phyloP scores from a whole-genome alignment of 2,888 invertebrate genomes.

The Clistopyga incitator region DNA sequence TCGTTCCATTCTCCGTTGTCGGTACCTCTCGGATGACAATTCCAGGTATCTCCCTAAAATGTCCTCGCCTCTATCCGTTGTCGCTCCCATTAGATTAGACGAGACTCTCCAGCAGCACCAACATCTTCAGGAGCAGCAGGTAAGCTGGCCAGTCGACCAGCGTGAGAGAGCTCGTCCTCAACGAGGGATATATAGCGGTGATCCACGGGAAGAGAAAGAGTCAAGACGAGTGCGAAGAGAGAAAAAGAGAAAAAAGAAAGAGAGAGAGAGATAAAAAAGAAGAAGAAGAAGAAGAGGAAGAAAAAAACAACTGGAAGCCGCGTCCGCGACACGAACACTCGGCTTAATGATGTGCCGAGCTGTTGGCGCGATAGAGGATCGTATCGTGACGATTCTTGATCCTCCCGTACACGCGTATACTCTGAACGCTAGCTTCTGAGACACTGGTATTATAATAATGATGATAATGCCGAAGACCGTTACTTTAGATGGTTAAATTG shows the following conservation, averaged over 20 bases:
- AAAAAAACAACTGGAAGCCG: constrained; percentile 64
- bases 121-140: background rate
- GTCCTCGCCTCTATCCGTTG: constrained; percentile 65
- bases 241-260: constrained; percentile 26
- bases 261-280: constrained; percentile 57
- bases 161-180: constrained; percentile 69
- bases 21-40: constrained; percentile 68
- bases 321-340: constrained; percentile 78
- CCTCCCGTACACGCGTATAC: constrained; percentile 40
- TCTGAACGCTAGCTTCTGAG: background rate
- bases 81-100: constrained; percentile 69
- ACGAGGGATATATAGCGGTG: constrained; percentile 69
- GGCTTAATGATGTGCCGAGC: constrained; percentile 81
- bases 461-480: background rate
- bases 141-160: constrained; percentile 57
- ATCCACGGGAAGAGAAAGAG: constrained; percentile 59
- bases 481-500: background rate
- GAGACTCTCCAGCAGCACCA: constrained; percentile 18
- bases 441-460: constrained; percentile 11
- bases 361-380: constrained; percentile 57
- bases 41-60: constrained; percentile 68
- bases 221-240: constrained; percentile 52
- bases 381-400: constrained; percentile 57
- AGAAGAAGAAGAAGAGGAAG: constrained; percentile 56
- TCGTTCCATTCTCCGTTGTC: constrained; percentile 32